Percentiles rank a stretch among this genome's conserved stretches.
Conservation (phyloP, 2,888 invertebrate genomes). For the Hypomecis punctinalis region DNA sequence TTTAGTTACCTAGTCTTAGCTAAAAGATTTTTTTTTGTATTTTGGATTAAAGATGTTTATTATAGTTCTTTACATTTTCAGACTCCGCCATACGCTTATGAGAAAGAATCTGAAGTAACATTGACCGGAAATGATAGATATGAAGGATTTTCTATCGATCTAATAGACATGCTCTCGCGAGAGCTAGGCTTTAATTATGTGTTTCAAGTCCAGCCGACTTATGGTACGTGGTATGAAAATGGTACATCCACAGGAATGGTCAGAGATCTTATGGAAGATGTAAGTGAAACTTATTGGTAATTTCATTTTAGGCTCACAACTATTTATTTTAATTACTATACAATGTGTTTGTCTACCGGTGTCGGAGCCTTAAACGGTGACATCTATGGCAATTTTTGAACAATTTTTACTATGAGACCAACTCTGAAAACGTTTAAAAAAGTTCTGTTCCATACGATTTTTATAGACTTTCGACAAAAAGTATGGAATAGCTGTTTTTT, state of each 20-base stretch:
- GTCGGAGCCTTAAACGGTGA: too few relatives aligned
- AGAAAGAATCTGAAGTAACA: slow-evolving; percentile 86
- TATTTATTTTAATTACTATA: too few relatives aligned
- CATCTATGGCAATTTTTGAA: too few relatives aligned
- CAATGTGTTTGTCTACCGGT: too few relatives aligned
- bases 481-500: too few relatives aligned
- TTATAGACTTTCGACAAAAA: too few relatives aligned
- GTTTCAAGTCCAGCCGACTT: slow-evolving; percentile 88
- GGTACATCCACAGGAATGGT: slow-evolving; percentile 86
- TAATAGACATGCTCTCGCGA: slow-evolving; percentile 90
- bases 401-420: too few relatives aligned
- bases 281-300: slow-evolving; percentile 63
- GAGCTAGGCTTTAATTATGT: slow-evolving; percentile 92
- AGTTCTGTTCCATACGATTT: too few relatives aligned
- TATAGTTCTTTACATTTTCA: slow-evolving; percentile 58
- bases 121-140: slow-evolving; percentile 92
- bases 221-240: slow-evolving; percentile 77
- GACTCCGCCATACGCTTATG: slow-evolving; percentile 94
- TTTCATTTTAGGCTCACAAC: not conserved
- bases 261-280: slow-evolving; percentile 87
- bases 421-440: too few relatives aligned
- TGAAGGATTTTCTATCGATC: slow-evolving; percentile 95
- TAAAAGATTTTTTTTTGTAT: too few relatives aligned
- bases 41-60: too few relatives aligned
- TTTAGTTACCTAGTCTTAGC: too few relatives aligned